phyloP scores from a whole-genome alignment of 2,888 invertebrate genomes.

The Xylophagus ater region DNA sequence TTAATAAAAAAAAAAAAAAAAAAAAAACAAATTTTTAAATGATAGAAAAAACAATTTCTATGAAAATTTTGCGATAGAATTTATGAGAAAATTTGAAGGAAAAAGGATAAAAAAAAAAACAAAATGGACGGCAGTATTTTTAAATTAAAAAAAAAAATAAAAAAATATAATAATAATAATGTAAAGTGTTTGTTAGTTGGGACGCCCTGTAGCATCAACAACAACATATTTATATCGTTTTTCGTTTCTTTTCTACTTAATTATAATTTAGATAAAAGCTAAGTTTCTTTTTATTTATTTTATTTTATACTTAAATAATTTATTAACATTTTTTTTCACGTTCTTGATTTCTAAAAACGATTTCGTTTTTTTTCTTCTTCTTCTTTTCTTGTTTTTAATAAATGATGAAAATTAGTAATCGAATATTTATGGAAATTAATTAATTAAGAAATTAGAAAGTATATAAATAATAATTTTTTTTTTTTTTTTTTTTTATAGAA shows the following conservation, averaged over 20 bases:
- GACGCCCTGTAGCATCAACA: slow-evolving; percentile 9
- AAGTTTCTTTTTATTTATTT: slow-evolving; percentile 5
- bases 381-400: no score
- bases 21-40: slow-evolving; percentile 9
- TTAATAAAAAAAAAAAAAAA: slow-evolving; percentile 12
- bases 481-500: no score
- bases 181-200: slow-evolving; percentile 9
- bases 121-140: slow-evolving; percentile 14
- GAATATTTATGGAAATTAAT: no score
- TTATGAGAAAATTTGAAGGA: slow-evolving; percentile 16
- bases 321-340: slow-evolving; percentile 11
- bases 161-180: slow-evolving; percentile 5
- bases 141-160: slow-evolving; percentile 9
- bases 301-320: slow-evolving; percentile 13
- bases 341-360: slow-evolving; percentile 6
- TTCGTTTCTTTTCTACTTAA: slow-evolving; percentile 8
- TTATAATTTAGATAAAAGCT: slow-evolving; percentile 13
- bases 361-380: background rate
- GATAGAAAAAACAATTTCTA: slow-evolving; percentile 17
- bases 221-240: no score
- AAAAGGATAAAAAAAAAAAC: slow-evolving; percentile 18
- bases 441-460: no score
- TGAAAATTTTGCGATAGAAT: slow-evolving; percentile 15
- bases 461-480: no score
- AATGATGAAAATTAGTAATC: no score